Conservation (phyloP, 2,888 invertebrate species). For the Syrista parreyssii region DNA sequence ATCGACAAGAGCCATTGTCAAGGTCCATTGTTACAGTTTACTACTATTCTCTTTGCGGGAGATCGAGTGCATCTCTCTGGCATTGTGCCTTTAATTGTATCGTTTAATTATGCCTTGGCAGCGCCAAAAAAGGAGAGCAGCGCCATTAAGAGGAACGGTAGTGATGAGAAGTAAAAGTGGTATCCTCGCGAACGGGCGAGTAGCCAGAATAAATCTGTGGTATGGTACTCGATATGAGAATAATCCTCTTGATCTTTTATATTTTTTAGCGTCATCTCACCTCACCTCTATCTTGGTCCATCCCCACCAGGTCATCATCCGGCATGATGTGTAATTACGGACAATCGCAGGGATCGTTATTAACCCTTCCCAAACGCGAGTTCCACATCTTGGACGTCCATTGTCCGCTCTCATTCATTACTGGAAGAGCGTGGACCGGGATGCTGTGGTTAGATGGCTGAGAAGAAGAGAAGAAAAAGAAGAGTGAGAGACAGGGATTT, state of each 20-base stretch:
- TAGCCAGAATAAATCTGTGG: not conserved
- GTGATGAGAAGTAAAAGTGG: not conserved
- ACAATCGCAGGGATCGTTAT: slow-evolving; percentile 52
- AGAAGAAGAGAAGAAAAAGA: slow-evolving; percentile 22
- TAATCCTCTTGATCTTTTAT: not conserved
- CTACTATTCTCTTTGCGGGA: slow-evolving; percentile 36
- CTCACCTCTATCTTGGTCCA: not conserved
- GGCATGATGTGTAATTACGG: slow-evolving; percentile 41
- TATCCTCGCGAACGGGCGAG: not conserved
- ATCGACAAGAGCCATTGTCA: slow-evolving; percentile 54
- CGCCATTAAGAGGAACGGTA: not conserved
- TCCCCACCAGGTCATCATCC: not conserved
- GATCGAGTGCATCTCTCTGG: slow-evolving; percentile 28
- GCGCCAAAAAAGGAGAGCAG: slow-evolving; percentile 2
- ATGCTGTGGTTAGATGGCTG: slow-evolving; percentile 15
- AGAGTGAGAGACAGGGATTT: not conserved
- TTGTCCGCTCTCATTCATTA: slow-evolving; percentile 58
- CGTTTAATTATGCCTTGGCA: slow-evolving; percentile 49
- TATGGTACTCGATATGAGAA: not conserved
- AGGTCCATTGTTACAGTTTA: slow-evolving; percentile 56
- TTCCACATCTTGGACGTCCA: slow-evolving; percentile 33
- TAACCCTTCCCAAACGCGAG: slow-evolving; percentile 45
- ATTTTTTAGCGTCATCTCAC: not conserved
- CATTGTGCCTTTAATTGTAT: slow-evolving; percentile 51
- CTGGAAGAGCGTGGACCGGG: slow-evolving; percentile 19